Evolutionary conservation across 2,797 vertebrate genomes (phyloP), one percentile per base, ranked within the genome.

Genomic region (Microchirus variegatus): DNA sequence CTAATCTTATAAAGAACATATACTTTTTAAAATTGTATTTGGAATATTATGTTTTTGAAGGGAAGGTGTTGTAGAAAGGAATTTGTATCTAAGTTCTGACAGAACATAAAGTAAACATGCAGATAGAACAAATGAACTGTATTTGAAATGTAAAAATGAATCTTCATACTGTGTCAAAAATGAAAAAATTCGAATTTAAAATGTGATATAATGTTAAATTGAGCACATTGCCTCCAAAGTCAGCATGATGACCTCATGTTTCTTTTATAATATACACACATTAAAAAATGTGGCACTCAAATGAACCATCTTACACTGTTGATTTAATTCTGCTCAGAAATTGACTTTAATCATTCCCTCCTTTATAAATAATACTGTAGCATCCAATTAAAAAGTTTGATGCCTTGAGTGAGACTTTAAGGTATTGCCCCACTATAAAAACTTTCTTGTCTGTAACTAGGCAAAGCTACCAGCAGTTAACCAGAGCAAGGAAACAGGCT

Each of bases 91-190:
- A 92, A 95, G 88, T 92, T 95, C 94, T 96, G 95, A 95, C 91
- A 94, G 73, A 94, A 94, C 93, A 91, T 81, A 94, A 91, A 92
- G 93, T 93, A 95, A 94, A 95, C 97, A 97, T 96, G 97, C 97
- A 99, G 90, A 96, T 93, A 95, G 92, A 93, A 94, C 91, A 93
- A 96, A 96, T 94, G 91, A 94, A 95, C 90, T 94, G 85, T 95
- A 81, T 83, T 86, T 84, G 73, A 91, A 94, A 94, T 95, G 91
- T 94, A 91, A 94, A 78, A 91, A 84, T 81, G 93, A 95, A 96
- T 95, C 94, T 99, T 98, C 98, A 99, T 98, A 99, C 97, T 96
- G 97, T 98, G 96, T 98, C 96, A 90, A 70, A 15, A 4, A 1
- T 31, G 31, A 31, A 8, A 6, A 4, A 63, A n/a, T n/a, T n/a